These are phyloP conservation scores for Corvus moneduloides DNA, from an alignment of 2,113 vertebrate species.

Conservation along the genomic window DNA sequence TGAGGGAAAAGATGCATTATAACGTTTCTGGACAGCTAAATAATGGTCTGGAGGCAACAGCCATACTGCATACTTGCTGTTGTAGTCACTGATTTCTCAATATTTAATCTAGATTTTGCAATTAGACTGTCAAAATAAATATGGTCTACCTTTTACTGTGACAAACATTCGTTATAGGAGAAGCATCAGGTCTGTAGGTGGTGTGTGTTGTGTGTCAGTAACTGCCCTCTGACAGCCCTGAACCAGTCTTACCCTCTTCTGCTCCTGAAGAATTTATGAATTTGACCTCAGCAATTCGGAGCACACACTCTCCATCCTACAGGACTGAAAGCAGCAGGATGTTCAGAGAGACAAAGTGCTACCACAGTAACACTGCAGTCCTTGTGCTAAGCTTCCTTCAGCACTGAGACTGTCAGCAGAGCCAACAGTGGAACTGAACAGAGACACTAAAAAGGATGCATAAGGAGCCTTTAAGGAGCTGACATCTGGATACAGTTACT, in stretches of 20 bases:
- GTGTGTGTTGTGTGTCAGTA: background rate
- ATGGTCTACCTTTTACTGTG: background rate
- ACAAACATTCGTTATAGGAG: background rate
- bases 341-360: background rate
- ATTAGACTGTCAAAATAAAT: background rate
- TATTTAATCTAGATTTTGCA: background rate
- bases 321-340: background rate
- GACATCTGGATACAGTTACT: conserved; percentile 8
- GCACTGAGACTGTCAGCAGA: background rate
- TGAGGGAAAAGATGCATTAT: background rate
- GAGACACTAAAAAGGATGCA: background rate
- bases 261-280: background rate
- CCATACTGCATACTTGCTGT: background rate
- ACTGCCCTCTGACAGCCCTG: background rate
- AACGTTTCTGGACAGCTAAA: background rate
- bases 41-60: background rate
- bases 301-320: background rate
- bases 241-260: background rate
- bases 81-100: background rate
- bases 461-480: background rate
- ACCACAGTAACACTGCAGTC: background rate
- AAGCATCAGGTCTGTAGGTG: rapidly evolving
- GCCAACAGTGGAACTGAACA: background rate
- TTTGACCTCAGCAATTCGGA: background rate
- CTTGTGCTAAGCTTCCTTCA: background rate